Evolutionary conservation across 2,113 vertebrate genomes (phyloP), one percentile per base, ranked within the genome.

Genomic region (Grallaria varia): DNA sequence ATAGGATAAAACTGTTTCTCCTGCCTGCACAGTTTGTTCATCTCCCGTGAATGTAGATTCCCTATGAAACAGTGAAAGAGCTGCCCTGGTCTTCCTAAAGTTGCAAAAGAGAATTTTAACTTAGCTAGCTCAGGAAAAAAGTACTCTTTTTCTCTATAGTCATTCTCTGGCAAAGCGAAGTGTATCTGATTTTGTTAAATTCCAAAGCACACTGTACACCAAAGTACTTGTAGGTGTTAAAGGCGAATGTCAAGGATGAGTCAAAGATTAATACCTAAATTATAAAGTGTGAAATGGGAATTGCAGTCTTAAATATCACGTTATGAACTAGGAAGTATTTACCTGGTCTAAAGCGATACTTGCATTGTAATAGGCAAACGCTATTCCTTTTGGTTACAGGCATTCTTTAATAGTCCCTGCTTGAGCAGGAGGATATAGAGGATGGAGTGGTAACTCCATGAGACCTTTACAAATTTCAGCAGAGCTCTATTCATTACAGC

Each of bases 251-350:
- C 98, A 98, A 86, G 90, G 95, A 97, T 98, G 97, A 97, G 96
- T 98, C 98, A 98, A 98, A 97, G 96, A 98, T 98, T 98, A 98
- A 97, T 98, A 97, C 87, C 96, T 97, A 97, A 97, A 98, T 98
- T 98, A 97, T 16, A 97, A 96, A 93, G 87, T 87, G 66, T 89
- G 91, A 96, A 96, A 93, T 92, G 74, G 86, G 97, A 97, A 96
- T 96, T 95, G 74, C 66, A 91, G 75, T 89, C 86, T 97, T 97
- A 81, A 96, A 97, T 97, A 96, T 93, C 95, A 96, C 5, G 14
- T 96, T 95, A 86, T 83, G 76, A 92, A 97, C 84, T 78, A 96
- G 93, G 87, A 97, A 97, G 90, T 96, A 97, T 96, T 97, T 95
- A 96, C 88, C 95, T 96, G 79, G 84, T 74, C 55, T 93, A 79